Percentiles rank a stretch among this genome's conserved stretches.
Conservation (phyloP, 2,113 vertebrate species). For the Ornithorhynchus anatinus region DNA sequence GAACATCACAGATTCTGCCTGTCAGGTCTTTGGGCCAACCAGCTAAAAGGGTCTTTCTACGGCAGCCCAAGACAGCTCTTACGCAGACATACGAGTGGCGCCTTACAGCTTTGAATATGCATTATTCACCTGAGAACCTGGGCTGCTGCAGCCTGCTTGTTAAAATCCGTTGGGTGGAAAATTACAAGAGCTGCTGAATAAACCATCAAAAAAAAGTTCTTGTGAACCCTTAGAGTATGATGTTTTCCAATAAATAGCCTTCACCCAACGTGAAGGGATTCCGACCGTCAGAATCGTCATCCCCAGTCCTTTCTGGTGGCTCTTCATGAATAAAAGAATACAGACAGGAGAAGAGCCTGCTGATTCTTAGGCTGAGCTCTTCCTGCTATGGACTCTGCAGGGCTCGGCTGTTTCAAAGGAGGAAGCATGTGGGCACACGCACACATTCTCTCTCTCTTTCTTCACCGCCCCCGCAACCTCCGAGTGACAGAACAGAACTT, state of each 20-base stretch:
- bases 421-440: no score
- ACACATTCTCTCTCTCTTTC: no score
- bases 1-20: neutral
- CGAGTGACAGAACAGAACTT: no score
- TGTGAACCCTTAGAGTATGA: neutral
- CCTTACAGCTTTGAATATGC: neutral
- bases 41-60: neutral
- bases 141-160: neutral
- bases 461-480: no score
- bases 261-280: neutral
- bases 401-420: no score
- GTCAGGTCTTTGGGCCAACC: slow-evolving; percentile 2
- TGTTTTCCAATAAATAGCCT: neutral
- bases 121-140: neutral
- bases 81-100: neutral
- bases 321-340: neutral
- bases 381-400: neutral
- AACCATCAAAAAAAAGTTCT: neutral
- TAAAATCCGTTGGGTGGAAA: neutral
- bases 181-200: slow-evolving; percentile 12
- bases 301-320: neutral
- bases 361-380: neutral
- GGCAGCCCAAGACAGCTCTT: neutral
- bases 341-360: neutral
- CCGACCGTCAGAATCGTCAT: neutral